Evolutionary conservation across 2,113 vertebrate genomes (phyloP).

Genomic region (Bujurquina vittata): DNA sequence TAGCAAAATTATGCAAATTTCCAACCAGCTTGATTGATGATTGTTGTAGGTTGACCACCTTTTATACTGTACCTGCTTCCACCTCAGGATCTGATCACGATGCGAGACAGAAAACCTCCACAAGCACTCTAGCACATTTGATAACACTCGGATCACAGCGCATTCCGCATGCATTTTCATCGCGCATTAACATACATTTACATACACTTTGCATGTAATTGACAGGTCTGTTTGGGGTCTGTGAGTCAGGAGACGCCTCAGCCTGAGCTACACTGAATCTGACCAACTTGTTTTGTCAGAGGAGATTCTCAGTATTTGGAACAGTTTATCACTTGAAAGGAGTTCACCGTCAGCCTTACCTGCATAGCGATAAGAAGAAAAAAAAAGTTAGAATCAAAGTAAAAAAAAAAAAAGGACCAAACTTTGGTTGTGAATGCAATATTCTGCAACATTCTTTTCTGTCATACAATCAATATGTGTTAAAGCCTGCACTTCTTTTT

Average conservation of each 20-base stretch:
- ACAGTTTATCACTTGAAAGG: not conserved
- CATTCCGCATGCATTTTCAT: not conserved
- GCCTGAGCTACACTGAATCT: not conserved
- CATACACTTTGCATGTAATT: not conserved
- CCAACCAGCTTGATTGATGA: not conserved
- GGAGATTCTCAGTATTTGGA: not conserved
- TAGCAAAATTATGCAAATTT: not conserved
- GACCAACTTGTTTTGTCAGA: not conserved
- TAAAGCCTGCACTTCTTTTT: conserved; percentile 21
- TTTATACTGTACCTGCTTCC: not conserved
- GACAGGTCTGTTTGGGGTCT: not conserved
- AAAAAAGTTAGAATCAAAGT: not conserved
- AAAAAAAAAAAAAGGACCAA: not conserved
- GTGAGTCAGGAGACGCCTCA: not conserved
- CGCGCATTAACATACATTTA: not conserved
- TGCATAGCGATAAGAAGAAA: not conserved
- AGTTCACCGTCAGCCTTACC: not conserved
- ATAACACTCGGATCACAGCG: not conserved
- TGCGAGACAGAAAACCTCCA: not conserved
- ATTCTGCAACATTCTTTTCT: conserved; percentile 6
- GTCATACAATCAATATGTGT: conserved; percentile 38
- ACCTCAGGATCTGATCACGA: not conserved
- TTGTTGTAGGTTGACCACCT: not conserved
- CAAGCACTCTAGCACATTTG: not conserved
- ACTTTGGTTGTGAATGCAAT: not conserved